Evolutionary conservation across 2,113 vertebrate genomes (phyloP).

Genomic region (Platycercus adscitus): DNA sequence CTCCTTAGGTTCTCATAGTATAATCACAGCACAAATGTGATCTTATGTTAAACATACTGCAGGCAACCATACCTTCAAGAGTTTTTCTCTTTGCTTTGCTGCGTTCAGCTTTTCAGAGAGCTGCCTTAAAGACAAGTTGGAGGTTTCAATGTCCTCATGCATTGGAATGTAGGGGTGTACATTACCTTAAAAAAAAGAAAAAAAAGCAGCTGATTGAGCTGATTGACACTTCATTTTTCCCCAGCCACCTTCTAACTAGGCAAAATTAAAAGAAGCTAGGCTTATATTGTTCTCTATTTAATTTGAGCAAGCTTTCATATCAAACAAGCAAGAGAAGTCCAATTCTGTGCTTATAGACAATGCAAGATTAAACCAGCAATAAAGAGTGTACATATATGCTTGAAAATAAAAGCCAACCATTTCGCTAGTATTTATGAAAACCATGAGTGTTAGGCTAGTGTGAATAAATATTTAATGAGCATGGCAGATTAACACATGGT

Average conservation of each 20-base stretch:
- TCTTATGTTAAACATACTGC: not conserved
- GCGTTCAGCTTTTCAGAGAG: constrained; percentile 72
- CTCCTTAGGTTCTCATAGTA: not conserved
- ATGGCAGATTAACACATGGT: constrained; percentile 66
- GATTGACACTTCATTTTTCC: not conserved
- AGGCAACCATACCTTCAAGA: constrained; percentile 73
- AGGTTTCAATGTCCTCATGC: constrained; percentile 71
- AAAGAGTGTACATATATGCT: not conserved
- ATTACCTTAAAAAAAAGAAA: constrained; percentile 69
- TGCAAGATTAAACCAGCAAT: not conserved
- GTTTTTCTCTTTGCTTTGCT: constrained; percentile 73
- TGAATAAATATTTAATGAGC: constrained; percentile 72
- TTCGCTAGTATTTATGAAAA: constrained; percentile 58
- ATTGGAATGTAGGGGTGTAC: constrained; percentile 40
- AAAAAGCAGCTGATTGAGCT: constrained; percentile 17
- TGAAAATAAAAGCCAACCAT: constrained; percentile 46
- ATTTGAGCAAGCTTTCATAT: not conserved
- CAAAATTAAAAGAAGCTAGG: not conserved
- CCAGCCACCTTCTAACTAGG: not conserved
- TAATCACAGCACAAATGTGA: constrained; percentile 12
- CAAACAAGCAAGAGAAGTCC: not conserved
- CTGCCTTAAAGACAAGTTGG: constrained; percentile 68
- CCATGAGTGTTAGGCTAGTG: constrained; percentile 61
- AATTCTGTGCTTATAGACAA: not conserved
- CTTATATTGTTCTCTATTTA: not conserved